Evolutionary conservation across 2,797 vertebrate genomes (phyloP).

Genomic region (Acanthis flammea): DNA sequence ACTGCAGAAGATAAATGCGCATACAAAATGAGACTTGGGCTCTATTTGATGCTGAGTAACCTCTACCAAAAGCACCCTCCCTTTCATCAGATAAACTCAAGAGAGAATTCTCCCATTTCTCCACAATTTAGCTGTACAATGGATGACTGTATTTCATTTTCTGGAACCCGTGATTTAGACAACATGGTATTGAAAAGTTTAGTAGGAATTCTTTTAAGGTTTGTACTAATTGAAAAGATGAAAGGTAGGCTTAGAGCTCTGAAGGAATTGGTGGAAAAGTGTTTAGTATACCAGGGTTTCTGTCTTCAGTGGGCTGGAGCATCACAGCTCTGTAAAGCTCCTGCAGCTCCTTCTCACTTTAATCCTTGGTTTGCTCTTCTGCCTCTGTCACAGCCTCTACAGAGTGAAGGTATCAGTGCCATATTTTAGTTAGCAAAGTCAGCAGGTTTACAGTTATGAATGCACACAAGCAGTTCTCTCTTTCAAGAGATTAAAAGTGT

Average conservation of each 20-base stretch:
- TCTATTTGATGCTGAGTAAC: not conserved
- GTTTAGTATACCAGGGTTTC: not conserved
- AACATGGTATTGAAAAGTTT: not conserved
- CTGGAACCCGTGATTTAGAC: not conserved
- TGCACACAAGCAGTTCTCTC: not conserved
- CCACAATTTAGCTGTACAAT: not conserved
- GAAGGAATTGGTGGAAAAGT: not conserved
- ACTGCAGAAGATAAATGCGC: constrained; percentile 3
- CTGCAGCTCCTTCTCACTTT: not conserved
- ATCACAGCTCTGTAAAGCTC: not conserved
- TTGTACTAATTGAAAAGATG: not conserved
- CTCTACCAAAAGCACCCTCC: not conserved
- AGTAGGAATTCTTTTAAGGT: not conserved
- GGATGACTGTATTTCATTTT: not conserved
- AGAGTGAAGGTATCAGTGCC: not conserved
- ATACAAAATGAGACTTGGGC: not conserved
- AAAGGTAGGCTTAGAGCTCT: not conserved
- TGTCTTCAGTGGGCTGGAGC: not conserved
- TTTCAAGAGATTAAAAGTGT: not conserved
- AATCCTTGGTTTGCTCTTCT: not conserved
- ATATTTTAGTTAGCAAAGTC: not conserved
- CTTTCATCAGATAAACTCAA: not conserved
- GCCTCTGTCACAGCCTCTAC: not conserved
- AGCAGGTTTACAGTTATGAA: not conserved
- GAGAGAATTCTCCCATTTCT: not conserved